phyloP scores from a whole-genome alignment of 2,797 vertebrate genomes.

The Antennarius maculatus region DNA sequence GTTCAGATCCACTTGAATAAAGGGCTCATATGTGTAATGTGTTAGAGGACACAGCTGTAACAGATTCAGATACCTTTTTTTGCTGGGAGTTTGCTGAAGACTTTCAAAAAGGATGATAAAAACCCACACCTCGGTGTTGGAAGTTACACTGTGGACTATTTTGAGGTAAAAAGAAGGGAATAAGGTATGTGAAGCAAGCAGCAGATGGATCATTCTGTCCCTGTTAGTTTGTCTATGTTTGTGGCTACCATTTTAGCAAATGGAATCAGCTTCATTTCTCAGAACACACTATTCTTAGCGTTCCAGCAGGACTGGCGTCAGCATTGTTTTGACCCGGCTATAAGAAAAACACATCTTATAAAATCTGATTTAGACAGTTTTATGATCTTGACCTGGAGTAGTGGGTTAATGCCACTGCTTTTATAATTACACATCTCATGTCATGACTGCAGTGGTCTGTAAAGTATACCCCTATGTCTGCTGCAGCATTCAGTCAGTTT shows the following conservation, averaged over 20 bases:
- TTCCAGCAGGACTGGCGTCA: slow-evolving; percentile 48
- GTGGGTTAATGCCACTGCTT: slow-evolving; percentile 45
- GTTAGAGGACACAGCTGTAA: neutral
- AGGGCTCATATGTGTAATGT: neutral
- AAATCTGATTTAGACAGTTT: slow-evolving; percentile 62
- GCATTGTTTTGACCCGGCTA: slow-evolving; percentile 46
- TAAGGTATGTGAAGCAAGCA: neutral
- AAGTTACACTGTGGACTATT: neutral
- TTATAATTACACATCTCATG: slow-evolving; percentile 36
- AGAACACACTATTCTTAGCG: slow-evolving; percentile 59
- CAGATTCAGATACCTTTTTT: neutral
- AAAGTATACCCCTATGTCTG: slow-evolving; percentile 21
- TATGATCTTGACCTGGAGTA: slow-evolving; percentile 38
- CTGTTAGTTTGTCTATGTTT: neutral
- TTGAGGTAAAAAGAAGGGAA: neutral
- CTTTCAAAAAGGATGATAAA: slow-evolving; percentile 1
- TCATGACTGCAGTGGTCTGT: slow-evolving; percentile 38
- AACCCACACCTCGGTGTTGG: neutral
- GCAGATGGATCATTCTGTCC: neutral
- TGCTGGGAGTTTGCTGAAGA: neutral
- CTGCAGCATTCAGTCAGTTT: slow-evolving; percentile 7
- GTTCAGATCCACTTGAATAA: neutral
- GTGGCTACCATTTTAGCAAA: slow-evolving; percentile 23
- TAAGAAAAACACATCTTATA: slow-evolving; percentile 48
- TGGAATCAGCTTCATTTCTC: slow-evolving; percentile 42